Evolutionary conservation across 2,888 invertebrate genomes (phyloP).

Genomic region (Selenia dentaria): DNA sequence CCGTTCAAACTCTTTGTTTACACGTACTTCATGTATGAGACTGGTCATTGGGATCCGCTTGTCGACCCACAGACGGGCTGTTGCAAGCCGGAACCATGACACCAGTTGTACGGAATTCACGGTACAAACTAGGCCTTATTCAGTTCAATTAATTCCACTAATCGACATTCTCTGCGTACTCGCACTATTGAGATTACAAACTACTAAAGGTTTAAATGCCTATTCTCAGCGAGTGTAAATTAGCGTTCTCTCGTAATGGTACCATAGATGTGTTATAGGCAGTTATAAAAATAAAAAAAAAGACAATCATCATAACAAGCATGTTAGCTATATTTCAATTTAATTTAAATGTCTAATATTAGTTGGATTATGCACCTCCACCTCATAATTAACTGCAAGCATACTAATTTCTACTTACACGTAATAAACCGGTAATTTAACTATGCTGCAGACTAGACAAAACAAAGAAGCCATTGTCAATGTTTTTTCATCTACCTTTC

Average conservation of each 20-base stretch:
- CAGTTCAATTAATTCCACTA: constrained; percentile 28
- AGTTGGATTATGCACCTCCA: not conserved
- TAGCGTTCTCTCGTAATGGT: no score
- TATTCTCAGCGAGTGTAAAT: not conserved
- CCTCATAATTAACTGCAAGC: constrained; percentile 5
- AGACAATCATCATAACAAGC: no score
- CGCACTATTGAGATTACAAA: constrained; percentile 16
- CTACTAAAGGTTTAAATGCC: constrained; percentile 5
- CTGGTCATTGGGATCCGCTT: constrained; percentile 14
- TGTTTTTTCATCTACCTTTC: constrained; percentile 27
- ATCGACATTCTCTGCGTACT: constrained; percentile 41
- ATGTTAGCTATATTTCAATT: no score
- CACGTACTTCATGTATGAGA: not conserved
- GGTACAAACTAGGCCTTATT: constrained; percentile 36
- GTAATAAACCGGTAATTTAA: constrained; percentile 17
- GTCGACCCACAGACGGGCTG: constrained; percentile 20
- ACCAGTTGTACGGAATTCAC: constrained; percentile 41
- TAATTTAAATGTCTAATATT: not conserved
- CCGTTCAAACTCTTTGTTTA: not conserved
- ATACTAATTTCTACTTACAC: constrained; percentile 8
- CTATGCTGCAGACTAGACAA: constrained; percentile 28
- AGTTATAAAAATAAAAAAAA: no score
- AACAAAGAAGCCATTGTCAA: constrained; percentile 37
- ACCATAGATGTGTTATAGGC: no score
- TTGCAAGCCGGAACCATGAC: constrained; percentile 46